A percentile compares a stretch with the other conserved stretches of the same genome.
Conservation (phyloP, 1,140 invertebrate genomes). For the Pogonomyrmex californicus region DNA sequence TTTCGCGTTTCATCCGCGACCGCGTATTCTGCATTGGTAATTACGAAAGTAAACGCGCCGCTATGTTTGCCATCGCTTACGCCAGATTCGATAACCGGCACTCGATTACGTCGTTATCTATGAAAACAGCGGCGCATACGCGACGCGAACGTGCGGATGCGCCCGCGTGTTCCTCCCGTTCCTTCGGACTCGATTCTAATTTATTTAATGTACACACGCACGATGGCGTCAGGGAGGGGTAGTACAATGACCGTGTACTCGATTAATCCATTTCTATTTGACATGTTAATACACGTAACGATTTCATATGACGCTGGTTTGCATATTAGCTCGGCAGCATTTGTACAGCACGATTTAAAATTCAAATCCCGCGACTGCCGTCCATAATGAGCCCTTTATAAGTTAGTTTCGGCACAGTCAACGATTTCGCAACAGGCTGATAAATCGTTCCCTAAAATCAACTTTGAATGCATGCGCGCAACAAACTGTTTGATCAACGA, state of each 20-base stretch:
- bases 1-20: slow-evolving; percentile 66
- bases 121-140: slow-evolving; percentile 37
- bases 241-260: not conserved
- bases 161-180: not conserved
- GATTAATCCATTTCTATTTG: slow-evolving; percentile 69
- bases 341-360: slow-evolving; percentile 56
- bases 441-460: slow-evolving; percentile 59
- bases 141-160: not conserved
- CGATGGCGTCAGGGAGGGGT: not conserved
- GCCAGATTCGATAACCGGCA: slow-evolving; percentile 65
- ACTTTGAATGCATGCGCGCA: slow-evolving; percentile 45
- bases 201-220: slow-evolving; percentile 58
- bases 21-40: slow-evolving; percentile 69
- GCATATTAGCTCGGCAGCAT: slow-evolving; percentile 56
- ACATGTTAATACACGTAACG: slow-evolving; percentile 60
- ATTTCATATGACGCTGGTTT: slow-evolving; percentile 60
- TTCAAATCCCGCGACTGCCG: slow-evolving; percentile 55
- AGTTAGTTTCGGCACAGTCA: slow-evolving; percentile 60
- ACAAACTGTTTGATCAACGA: slow-evolving; percentile 50
- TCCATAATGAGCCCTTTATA: slow-evolving; percentile 55
- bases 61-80: slow-evolving; percentile 70
- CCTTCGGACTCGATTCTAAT: slow-evolving; percentile 57
- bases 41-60: slow-evolving; percentile 74
- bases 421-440: slow-evolving; percentile 57
- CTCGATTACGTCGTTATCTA: slow-evolving; percentile 60